Base-by-base conservation (phyloP, 2,888 invertebrate species). In the Perizoma affinitatum region DNA sequence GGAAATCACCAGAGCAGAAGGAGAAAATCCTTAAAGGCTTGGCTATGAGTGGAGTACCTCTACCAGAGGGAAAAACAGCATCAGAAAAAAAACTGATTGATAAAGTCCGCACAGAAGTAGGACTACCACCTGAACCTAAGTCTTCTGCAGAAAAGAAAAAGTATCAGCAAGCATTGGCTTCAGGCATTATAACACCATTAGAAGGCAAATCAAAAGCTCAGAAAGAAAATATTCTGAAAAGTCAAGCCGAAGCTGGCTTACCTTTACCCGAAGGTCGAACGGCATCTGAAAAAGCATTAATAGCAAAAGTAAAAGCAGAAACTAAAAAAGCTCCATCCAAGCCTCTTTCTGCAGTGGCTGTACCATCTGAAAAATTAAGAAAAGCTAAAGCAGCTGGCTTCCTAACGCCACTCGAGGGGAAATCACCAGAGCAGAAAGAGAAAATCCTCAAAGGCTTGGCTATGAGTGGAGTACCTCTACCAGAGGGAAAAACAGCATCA, bases 261-360 rank as follows among this genome's bases (percentile, higher is more conserved):
- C 55, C 69, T 2, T 52, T 80, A 9, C 76, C 80, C 5, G 72
- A 73, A 68, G 80, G 78, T 4, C 61, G 75, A 35, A 78, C 78
- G 3, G n/a, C 71, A 10, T 79, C 80, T 34, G 77, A 78, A 68
- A 78, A 69, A 67, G 48, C 61, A 4, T 11, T 61, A 6, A 44
- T 61, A 6, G 51, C 51, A 33, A 58, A 55, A 48, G 45, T 63
- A 4, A 50, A 54, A 34, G 47, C 40, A 4, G 47, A 52, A 53
- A 44, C 48, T 8, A 53, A 53, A 40, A 35, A 22, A 35, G 36
- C 34, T 38, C 38, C 38, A 7, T 38, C 38, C 38, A 38, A 7
- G 7, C 38, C 7, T 36, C 46, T 42, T 1, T 38, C 38, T 6
- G 55, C 54, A 5, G 11, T 53, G 5, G 42, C 48, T 11, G 54